Percentiles rank a stretch among this genome's conserved stretches.
Evolutionary conservation across 2,797 vertebrate species (phyloP).

Genomic region (Lepilemur septentrionalis): DNA sequence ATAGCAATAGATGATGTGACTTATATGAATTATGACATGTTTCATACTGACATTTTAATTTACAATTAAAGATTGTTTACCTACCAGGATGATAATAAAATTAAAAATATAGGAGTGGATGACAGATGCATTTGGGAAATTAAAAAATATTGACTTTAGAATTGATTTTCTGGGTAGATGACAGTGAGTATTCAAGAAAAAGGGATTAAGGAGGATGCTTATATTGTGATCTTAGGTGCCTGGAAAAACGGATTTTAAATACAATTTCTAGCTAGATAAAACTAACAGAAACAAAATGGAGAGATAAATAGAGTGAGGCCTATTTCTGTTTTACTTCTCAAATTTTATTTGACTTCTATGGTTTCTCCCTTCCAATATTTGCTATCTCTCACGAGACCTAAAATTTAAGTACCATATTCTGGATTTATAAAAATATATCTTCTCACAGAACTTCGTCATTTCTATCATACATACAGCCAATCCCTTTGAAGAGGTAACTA

Average conservation of each 20-base stretch:
- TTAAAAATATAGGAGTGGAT: neutral
- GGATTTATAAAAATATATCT: neutral
- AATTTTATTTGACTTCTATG: neutral
- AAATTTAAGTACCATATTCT: neutral
- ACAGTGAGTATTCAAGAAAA: neutral
- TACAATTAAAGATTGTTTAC: neutral
- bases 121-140: neutral
- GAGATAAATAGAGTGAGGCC: neutral
- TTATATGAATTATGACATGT: neutral
- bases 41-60: neutral
- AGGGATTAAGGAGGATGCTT: neutral
- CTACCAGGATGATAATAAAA: neutral
- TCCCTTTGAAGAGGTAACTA: neutral
- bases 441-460: neutral
- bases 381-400: neutral
- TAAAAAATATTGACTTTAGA: neutral
- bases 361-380: neutral
- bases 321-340: neutral
- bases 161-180: neutral
- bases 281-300: neutral
- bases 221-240: neutral
- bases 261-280: neutral
- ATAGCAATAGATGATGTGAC: neutral
- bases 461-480: neutral
- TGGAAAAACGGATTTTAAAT: neutral